Conservation (phyloP, 2,113 vertebrate genomes). For the Erinaceus europaeus region DNA sequence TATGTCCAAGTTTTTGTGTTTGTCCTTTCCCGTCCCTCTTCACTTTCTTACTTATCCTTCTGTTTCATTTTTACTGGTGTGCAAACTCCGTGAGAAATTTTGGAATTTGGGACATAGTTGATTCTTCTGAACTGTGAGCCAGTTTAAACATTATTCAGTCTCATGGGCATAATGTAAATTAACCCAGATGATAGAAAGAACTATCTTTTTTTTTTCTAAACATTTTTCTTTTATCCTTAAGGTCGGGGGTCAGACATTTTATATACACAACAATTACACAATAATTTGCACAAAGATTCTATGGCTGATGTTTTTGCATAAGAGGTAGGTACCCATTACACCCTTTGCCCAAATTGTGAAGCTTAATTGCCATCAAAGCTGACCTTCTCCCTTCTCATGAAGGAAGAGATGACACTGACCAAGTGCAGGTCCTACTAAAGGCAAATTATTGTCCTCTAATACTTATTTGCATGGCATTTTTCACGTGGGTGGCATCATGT, state of each 20-base stretch:
- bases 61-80: neutral
- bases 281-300: neutral
- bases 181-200: neutral
- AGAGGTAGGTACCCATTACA: neutral
- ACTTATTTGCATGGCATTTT: no score
- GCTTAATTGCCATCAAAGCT: neutral
- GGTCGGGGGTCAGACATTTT: neutral
- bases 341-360: neutral
- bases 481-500: no score
- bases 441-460: no score
- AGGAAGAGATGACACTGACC: neutral
- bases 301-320: neutral
- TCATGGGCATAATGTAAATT: neutral
- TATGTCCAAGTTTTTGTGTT: neutral
- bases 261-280: neutral
- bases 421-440: no score
- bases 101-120: neutral
- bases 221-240: neutral
- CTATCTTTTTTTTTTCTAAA: neutral
- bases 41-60: neutral
- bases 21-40: neutral
- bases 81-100: conserved; percentile 48
- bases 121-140: neutral
- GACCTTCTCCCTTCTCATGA: neutral
- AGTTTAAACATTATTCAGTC: neutral